These are phyloP conservation scores for Papilio demoleus DNA, from an alignment of 2,888 invertebrate genomes.

Conservation along the genomic window DNA sequence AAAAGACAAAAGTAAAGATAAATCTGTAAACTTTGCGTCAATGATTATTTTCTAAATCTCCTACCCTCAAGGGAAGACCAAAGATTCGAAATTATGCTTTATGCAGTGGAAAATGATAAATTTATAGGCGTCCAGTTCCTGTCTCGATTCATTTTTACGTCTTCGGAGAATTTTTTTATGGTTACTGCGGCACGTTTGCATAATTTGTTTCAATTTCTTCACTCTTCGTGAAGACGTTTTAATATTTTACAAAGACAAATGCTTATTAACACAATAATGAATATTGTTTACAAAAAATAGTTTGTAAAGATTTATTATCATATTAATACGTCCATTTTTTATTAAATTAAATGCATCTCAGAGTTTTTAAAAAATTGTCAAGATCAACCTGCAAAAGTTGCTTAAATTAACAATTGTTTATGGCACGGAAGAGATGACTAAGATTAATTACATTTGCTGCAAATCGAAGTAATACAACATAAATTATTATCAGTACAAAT, in stretches of 20 bases:
- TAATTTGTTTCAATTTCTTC: slow-evolving; percentile 60
- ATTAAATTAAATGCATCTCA: too few relatives aligned
- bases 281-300: not conserved
- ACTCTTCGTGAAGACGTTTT: slow-evolving; percentile 45
- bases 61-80: slow-evolving; percentile 70
- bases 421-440: too few relatives aligned
- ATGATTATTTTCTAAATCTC: slow-evolving; percentile 51
- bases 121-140: slow-evolving; percentile 81
- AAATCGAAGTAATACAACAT: not conserved
- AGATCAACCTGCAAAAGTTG: too few relatives aligned
- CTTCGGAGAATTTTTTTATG: slow-evolving; percentile 70
- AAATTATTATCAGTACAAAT: not conserved
- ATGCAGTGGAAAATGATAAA: slow-evolving; percentile 83
- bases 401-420: too few relatives aligned
- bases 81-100: slow-evolving; percentile 82
- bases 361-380: too few relatives aligned
- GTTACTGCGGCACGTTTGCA: slow-evolving; percentile 75
- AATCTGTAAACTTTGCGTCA: slow-evolving; percentile 19
- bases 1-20: not conserved
- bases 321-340: not conserved
- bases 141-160: slow-evolving; percentile 62
- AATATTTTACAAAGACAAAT: slow-evolving; percentile 34
- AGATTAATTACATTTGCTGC: too few relatives aligned
- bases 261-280: not conserved
- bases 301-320: not conserved